Evolutionary conservation across 2,113 vertebrate genomes (phyloP).

Genomic region (Stigmatopora argus): DNA sequence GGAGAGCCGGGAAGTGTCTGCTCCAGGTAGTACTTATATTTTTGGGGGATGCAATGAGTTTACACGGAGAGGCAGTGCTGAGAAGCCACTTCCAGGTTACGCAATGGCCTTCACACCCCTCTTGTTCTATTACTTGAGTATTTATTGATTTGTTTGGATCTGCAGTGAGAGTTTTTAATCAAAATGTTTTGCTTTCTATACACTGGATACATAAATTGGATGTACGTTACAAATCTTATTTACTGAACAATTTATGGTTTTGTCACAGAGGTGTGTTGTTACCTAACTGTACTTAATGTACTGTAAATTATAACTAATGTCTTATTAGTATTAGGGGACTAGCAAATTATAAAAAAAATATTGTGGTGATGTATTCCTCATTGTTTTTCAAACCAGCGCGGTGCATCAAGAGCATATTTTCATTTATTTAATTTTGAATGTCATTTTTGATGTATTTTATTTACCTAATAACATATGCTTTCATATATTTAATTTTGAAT

Average conservation of each 20-base stretch:
- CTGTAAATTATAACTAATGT: constrained; percentile 51
- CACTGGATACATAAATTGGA: constrained; percentile 29
- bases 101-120: constrained; percentile 30
- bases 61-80: constrained; percentile 51
- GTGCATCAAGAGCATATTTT: constrained; percentile 6
- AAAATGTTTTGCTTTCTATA: constrained; percentile 34
- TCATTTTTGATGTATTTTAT: background rate
- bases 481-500: background rate
- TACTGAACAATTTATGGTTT: constrained; percentile 27
- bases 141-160: constrained; percentile 42
- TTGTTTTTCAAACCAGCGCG: constrained; percentile 21
- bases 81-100: constrained; percentile 40
- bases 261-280: constrained; percentile 17
- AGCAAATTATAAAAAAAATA: constrained; percentile 21
- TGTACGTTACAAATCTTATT: constrained; percentile 19
- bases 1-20: constrained; percentile 46
- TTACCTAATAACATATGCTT: background rate
- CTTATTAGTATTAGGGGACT: constrained; percentile 28
- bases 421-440: background rate
- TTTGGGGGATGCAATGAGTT: constrained; percentile 54
- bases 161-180: constrained; percentile 42
- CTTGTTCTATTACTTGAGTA: constrained; percentile 27
- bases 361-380: constrained; percentile 16
- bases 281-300: constrained; percentile 21
- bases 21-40: constrained; percentile 50